These are phyloP conservation scores for Gymnoscopelus braueri DNA, from an alignment of 2,797 vertebrate species.

Conservation along the genomic window DNA sequence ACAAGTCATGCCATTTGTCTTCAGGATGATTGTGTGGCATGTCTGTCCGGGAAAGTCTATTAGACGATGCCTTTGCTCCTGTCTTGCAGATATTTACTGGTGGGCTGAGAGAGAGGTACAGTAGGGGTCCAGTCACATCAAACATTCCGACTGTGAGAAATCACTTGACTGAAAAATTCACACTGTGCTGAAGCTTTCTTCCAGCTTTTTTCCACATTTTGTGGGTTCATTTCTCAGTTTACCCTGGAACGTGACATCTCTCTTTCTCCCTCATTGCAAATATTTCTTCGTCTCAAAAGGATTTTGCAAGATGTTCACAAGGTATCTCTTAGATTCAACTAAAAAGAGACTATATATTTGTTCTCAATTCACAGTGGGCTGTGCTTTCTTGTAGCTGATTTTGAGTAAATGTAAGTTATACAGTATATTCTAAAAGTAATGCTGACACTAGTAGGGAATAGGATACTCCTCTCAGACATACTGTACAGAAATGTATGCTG, in stretches of 20 bases:
- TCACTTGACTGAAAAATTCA: conserved; percentile 12
- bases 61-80: conserved; percentile 22
- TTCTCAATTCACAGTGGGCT: background rate
- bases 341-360: background rate
- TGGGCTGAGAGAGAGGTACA: conserved; percentile 5
- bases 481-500: no score
- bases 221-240: conserved; percentile 11
- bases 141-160: conserved; percentile 32
- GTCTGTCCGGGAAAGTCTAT: conserved; percentile 22
- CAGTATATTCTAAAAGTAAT: background rate
- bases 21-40: conserved; percentile 6
- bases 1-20: conserved; percentile 9
- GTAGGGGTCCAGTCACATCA: conserved; percentile 25
- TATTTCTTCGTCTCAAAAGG: background rate
- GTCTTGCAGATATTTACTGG: conserved; percentile 14
- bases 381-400: conserved; percentile 1
- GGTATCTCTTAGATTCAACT: background rate
- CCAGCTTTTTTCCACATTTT: conserved; percentile 5
- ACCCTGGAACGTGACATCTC: conserved; percentile 9
- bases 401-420: background rate
- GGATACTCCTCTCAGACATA: background rate
- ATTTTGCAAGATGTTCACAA: background rate
- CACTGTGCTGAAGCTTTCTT: background rate
- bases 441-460: background rate
- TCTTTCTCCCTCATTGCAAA: background rate